Evolutionary conservation across 2,888 invertebrate genomes (phyloP), one percentile per base, ranked within the genome.

Genomic region (Ornithoptera alexandrae): DNA sequence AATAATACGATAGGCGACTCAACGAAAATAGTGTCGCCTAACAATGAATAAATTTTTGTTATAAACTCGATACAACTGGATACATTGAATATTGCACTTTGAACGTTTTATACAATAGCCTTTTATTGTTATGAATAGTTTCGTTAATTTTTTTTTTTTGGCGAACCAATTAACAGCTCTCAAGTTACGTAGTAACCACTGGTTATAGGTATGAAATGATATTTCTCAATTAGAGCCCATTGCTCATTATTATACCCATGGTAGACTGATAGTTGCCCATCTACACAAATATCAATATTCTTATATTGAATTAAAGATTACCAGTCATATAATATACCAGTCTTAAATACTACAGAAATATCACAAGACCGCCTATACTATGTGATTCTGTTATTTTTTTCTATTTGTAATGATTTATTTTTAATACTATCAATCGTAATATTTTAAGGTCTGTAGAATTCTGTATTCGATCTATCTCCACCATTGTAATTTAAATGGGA

Each of bases 1-100:
- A 69, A 69, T 69, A 65, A 65, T 65, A 69, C 53, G 46, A 61
- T 62, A 62, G 56, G 42, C 20, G 20, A 39, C 50, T 5, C 62
- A 65, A 65, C 65, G 61, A 62, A 65, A 62, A 65, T 65, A 69
- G 65, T 69, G 50, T 65, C 69, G 65, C 10, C 42, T 18, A 61
- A 62, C 65, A 62, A 65, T 66, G 65, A 69, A 62, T 62, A 58
- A 65, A 36, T 36, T 53, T 62, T 50, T 61, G 2, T 22, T n/a
- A 30, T 22, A 62, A 60, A 62, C 36, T 18, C 57, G 58, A 63
- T 58, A 68, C 68, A 68, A 62, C 56, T 58, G 58, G 30, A 50
- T 57, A 20, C 57, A 20, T n/a, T 7, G 57, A 50, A 50, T 2
- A 20, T 20, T 22, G 57, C 20, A 57, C 57, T 57, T 57, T 57